Evolutionary conservation across 2,797 vertebrate genomes (phyloP), one percentile per base, ranked within the genome.

Genomic region (Hoplostethus atlanticus): DNA sequence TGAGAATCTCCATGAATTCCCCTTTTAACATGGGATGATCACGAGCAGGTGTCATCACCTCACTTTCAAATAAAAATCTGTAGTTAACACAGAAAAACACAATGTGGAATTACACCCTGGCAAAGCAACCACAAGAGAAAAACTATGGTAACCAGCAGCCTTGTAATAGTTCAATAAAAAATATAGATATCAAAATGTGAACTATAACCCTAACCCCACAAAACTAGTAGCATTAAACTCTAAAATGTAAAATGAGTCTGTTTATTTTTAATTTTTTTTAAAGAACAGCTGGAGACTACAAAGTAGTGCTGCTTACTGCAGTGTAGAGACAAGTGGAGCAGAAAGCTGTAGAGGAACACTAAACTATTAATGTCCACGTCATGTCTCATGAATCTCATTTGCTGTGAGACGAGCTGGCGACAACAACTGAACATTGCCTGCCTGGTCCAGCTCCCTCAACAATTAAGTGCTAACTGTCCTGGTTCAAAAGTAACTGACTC

Each of bases 341-440:
- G 83, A 84, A 89, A 84, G 68, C 86, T 84, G 65, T 64, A 82
- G 80, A 84, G 64, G 74, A 89, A 90, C 83, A 88, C 79, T 87
- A 80, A 92, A 89, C 87, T 90, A 92, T 93, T 90, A 81, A 88
- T 92, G 90, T 91, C 89, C 76, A 75, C 64, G 87, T 89, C 91
- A 90, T 90, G 90, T 90, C 88, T 73, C 64, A 90, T 83, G 83
- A 84, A 91, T 89, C 85, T 80, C 69, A 89, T 89, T 92, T 88
- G 86, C 80, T 63, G 47, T 62, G 74, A 84, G 88, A 89, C 83
- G 74, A 83, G 79, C 30, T 55, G 38, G 46, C 46, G 60, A 84
- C 71, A 83, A 83, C 79, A 83, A 67, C 46, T 65, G 56, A 83
- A 76, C 77, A 76, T 68, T 71, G 61, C 46, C 68, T 58, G 79